Evolutionary conservation across 2,113 vertebrate genomes (phyloP), one percentile per base, ranked within the genome.

Genomic region (Rousettus leschenaultii): DNA sequence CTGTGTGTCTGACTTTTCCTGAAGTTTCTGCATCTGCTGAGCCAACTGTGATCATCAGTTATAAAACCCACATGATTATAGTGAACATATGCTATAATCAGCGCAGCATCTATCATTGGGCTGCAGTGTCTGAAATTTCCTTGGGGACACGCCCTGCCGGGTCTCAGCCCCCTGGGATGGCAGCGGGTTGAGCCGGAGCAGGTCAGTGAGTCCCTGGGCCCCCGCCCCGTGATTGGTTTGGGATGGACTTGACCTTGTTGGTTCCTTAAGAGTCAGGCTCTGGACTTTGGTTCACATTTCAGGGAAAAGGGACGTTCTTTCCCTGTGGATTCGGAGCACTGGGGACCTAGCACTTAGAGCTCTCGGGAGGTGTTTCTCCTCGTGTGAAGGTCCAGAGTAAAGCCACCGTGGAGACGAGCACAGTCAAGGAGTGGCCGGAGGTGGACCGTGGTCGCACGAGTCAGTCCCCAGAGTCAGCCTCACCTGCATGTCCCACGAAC

Each of bases 1-100:
- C 18, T 33, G 66, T n/a, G n/a, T 18, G 77, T 4, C 78, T 80
- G 51, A 70, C 45, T 91, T 82, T 45, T 94, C 88, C 88, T 16
- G 57, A 89, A 95, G 82, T 86, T 95, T 80, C 77, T 96, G 38
- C 88, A 93, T 95, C 95, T 95, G 91, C 88, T 93, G 38, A 70
- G 77, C 91, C 95, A 96, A 94, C 94, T 91, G 92, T 43, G 63
- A 89, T 90, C 85, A 93, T 97, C 90, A 93, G 6, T 91, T 91
- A 74, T 61, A 74, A 89, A 92, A 45, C 15, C 63, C 93, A 92
- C 86, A 12, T 30, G 93, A 82, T 95, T 61, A 21, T 10, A 89
- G 48, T 1, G 83, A 96, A 30, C 93, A 91, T 75, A 86, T 26
- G 88, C 35, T 48, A 18, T 51, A 8, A 80, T 75, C 38, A 73